phyloP scores from a whole-genome alignment of 2,797 vertebrate species.

The Emys orbicularis region DNA sequence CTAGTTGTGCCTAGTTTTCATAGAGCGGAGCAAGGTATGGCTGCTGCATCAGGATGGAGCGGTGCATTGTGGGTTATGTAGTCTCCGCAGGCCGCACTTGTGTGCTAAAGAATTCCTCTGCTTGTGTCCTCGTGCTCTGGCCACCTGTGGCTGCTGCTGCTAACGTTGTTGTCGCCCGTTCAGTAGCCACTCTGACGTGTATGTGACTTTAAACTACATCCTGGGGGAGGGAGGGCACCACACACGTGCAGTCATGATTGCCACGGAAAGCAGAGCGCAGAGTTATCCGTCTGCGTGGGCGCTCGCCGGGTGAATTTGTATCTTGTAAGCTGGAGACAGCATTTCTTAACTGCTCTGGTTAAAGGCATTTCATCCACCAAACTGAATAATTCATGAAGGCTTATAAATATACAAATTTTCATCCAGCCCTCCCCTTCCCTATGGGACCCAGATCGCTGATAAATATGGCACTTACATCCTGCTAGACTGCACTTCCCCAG shows the following conservation, averaged over 20 bases:
- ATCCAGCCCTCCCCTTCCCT: not conserved
- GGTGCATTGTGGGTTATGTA: not conserved
- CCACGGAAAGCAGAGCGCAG: no score
- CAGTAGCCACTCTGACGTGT: no score
- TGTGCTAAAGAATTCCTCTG: not conserved
- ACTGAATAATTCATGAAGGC: not conserved
- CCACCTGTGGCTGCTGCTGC: not conserved
- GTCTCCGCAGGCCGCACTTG: not conserved
- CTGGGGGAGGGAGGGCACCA: no score
- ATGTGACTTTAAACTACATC: not conserved
- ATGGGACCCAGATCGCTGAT: not conserved
- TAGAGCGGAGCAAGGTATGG: not conserved
- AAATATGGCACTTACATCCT: not conserved
- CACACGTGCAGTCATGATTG: no score
- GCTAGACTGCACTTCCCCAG: not conserved
- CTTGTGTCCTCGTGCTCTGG: not conserved
- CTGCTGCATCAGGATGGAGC: not conserved
- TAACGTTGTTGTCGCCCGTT: not conserved
- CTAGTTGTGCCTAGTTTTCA: not conserved
- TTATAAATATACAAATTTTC: not conserved
- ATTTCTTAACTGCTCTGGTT: not conserved
- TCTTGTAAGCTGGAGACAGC: not conserved
- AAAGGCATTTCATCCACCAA: not conserved
- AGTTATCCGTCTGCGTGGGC: no score
- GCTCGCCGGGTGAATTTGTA: not conserved